Evolutionary conservation across 2,888 invertebrate genomes (phyloP).

Genomic region (Rapana venosa): DNA sequence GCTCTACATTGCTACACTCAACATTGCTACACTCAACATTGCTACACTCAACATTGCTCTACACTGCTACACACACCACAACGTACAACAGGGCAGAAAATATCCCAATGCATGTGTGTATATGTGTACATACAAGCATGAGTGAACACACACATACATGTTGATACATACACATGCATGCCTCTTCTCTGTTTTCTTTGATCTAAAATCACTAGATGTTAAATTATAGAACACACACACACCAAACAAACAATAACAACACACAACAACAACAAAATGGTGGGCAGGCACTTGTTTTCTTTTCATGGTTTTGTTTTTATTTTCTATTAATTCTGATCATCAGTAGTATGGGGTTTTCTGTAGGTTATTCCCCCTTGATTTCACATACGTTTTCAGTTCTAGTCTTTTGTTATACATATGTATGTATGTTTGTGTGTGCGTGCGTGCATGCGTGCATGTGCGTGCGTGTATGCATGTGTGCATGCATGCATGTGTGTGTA

Average conservation of each 20-base stretch:
- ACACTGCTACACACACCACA: not conserved
- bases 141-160: not conserved
- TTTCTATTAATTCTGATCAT: too few species aligned
- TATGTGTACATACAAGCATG: not conserved
- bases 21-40: not conserved
- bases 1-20: not conserved
- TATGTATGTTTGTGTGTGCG: not conserved
- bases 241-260: not conserved
- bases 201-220: too few species aligned
- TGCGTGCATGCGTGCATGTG: not conserved
- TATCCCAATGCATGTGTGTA: not conserved
- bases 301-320: too few species aligned
- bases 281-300: too few species aligned
- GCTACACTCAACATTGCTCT: not conserved
- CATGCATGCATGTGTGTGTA: not conserved
- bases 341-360: too few species aligned
- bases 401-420: not conserved
- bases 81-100: too few species aligned
- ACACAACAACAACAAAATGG: not conserved
- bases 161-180: not conserved
- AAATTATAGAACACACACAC: too few species aligned
- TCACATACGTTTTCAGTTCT: too few species aligned
- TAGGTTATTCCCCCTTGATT: too few species aligned
- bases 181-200: too few species aligned
- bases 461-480: constrained; percentile 7